Conservation (phyloP, 2,888 invertebrate species). For the Drosophila macrospina region DNA sequence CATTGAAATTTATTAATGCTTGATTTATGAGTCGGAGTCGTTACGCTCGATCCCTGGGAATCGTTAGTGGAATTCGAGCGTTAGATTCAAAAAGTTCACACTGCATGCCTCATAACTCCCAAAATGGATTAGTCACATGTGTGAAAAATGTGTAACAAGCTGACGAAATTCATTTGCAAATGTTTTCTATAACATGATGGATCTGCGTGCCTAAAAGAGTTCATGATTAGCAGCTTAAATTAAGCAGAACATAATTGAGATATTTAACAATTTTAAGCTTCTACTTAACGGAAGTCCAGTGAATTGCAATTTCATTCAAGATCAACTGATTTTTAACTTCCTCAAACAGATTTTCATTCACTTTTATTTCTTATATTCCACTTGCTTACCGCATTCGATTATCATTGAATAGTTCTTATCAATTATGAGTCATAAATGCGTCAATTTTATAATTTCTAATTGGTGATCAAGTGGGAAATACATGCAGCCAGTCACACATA, state of each 20-base stretch:
- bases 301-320: slow-evolving; percentile 11
- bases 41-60: slow-evolving; percentile 57
- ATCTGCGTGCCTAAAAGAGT: slow-evolving; percentile 36
- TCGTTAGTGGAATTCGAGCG: slow-evolving; percentile 52
- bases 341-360: slow-evolving; percentile 5
- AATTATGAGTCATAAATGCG: slow-evolving; percentile 63
- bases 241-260: slow-evolving; percentile 16
- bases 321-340: slow-evolving; percentile 33
- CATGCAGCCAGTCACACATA: not conserved
- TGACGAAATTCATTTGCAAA: slow-evolving; percentile 34
- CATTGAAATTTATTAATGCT: slow-evolving; percentile 71
- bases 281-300: slow-evolving; percentile 15
- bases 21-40: slow-evolving; percentile 68
- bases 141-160: slow-evolving; percentile 48
- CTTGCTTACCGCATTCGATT: slow-evolving; percentile 12
- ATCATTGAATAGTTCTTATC: slow-evolving; percentile 46
- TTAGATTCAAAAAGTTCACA: slow-evolving; percentile 67
- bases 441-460: slow-evolving; percentile 57
- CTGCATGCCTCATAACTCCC: not conserved
- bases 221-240: not conserved
- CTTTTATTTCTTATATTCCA: slow-evolving; percentile 14
- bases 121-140: slow-evolving; percentile 56
- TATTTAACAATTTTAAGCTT: not conserved
- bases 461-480: slow-evolving; percentile 39
- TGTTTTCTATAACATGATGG: slow-evolving; percentile 38